A percentile compares a stretch with the other conserved stretches of the same genome.
These are phyloP conservation scores for Cynopterus sphinx DNA, from an alignment of 2,797 vertebrate genomes.

Conservation along the genomic window DNA sequence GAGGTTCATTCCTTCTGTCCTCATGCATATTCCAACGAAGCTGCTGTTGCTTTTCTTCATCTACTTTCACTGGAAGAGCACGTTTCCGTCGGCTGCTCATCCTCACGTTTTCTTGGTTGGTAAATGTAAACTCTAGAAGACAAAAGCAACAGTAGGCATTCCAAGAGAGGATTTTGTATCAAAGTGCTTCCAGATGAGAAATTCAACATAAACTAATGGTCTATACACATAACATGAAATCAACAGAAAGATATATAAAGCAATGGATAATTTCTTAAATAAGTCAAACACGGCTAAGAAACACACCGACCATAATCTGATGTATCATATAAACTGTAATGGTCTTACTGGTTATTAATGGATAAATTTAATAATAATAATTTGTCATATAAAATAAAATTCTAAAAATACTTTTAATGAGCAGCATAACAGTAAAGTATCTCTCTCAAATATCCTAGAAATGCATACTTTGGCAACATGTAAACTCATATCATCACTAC, in stretches of 20 bases:
- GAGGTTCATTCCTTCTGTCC: slow-evolving; percentile 86
- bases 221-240: not conserved
- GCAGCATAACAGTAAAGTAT: not conserved
- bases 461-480: not conserved
- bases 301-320: not conserved
- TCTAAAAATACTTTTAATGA: slow-evolving; percentile 22
- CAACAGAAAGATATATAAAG: not conserved
- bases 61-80: slow-evolving; percentile 91
- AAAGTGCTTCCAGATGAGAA: not conserved
- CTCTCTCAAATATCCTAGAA: not conserved
- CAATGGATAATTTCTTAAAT: not conserved
- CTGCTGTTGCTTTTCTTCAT: slow-evolving; percentile 91
- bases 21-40: slow-evolving; percentile 98
- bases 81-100: slow-evolving; percentile 96
- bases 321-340: not conserved
- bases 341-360: not conserved
- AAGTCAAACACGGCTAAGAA: not conserved
- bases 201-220: not conserved
- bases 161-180: not conserved
- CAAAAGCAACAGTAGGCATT: slow-evolving; percentile 9
- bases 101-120: slow-evolving; percentile 17
- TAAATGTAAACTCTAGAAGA: slow-evolving; percentile 65
- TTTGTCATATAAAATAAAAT: not conserved
- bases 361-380: not conserved
- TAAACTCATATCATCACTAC: not conserved